phyloP scores from a whole-genome alignment of 2,888 invertebrate genomes.

The Conistra vaccinii region DNA sequence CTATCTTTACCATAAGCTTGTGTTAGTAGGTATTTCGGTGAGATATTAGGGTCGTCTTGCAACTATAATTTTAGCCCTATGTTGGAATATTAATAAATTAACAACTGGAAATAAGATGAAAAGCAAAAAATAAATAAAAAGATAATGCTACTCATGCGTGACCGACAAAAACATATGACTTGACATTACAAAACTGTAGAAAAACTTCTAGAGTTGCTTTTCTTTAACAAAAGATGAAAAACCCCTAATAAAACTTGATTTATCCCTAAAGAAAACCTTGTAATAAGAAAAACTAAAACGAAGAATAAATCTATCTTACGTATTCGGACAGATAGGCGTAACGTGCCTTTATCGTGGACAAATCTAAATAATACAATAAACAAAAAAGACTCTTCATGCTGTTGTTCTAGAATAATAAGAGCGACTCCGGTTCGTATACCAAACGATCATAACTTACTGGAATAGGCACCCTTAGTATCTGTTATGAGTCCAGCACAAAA shows the following conservation, averaged over 20 bases:
- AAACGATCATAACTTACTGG: slow-evolving; percentile 53
- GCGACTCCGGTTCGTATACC: slow-evolving; percentile 37
- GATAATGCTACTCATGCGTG: neutral
- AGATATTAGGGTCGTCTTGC: slow-evolving; percentile 19
- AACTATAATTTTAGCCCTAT: neutral
- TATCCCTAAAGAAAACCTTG: slow-evolving; percentile 27
- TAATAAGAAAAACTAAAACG: slow-evolving; percentile 42
- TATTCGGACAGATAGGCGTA: slow-evolving; percentile 56
- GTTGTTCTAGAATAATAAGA: slow-evolving; percentile 51
- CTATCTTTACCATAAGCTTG: slow-evolving; percentile 22
- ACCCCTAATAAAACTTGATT: slow-evolving; percentile 29
- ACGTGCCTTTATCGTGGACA: slow-evolving; percentile 42
- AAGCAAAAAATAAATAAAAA: neutral
- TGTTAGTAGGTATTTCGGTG: slow-evolving; percentile 9
- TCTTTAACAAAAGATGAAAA: slow-evolving; percentile 28
- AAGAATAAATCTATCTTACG: slow-evolving; percentile 54
- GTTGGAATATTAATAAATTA: neutral
- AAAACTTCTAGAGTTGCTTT: slow-evolving; percentile 11
- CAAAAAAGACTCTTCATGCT: slow-evolving; percentile 15
- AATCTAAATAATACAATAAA: slow-evolving; percentile 59
- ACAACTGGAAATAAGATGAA: neutral
- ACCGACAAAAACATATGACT: slow-evolving; percentile 16
- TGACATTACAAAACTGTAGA: neutral
- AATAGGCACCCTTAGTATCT: slow-evolving; percentile 53
- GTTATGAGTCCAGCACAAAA: slow-evolving; percentile 51